Evolutionary conservation across 1,140 invertebrate genomes (phyloP).

Genomic region (Drosophila bifasciata): DNA sequence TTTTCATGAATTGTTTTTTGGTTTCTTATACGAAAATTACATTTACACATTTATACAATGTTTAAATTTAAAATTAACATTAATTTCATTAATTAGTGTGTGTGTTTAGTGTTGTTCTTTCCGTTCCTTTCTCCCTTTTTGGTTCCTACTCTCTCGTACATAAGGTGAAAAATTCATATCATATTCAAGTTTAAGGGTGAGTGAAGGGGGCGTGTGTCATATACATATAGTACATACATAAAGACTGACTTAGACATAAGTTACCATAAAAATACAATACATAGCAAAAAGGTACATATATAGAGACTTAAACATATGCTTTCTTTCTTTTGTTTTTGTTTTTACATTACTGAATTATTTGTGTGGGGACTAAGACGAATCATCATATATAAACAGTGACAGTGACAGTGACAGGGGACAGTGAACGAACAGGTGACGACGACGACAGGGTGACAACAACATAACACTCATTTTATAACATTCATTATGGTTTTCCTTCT

Average conservation of each 20-base stretch:
- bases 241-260: slow-evolving; percentile 34
- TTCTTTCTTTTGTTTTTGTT: slow-evolving; percentile 6
- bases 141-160: slow-evolving; percentile 11
- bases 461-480: slow-evolving; percentile 57
- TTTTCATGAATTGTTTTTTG: slow-evolving; percentile 32
- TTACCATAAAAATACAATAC: slow-evolving; percentile 64
- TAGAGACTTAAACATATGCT: slow-evolving; percentile 53
- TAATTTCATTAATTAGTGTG: slow-evolving; percentile 24
- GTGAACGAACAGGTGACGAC: slow-evolving; percentile 61
- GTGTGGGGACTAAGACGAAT: slow-evolving; percentile 49
- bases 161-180: slow-evolving; percentile 41
- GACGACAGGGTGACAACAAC: slow-evolving; percentile 71
- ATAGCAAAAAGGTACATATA: slow-evolving; percentile 73
- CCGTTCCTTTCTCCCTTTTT: not conserved
- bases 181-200: slow-evolving; percentile 15
- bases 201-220: slow-evolving; percentile 15
- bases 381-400: slow-evolving; percentile 50
- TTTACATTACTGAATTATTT: slow-evolving; percentile 17
- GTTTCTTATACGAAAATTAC: slow-evolving; percentile 54
- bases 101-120: slow-evolving; percentile 28
- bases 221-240: slow-evolving; percentile 27
- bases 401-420: slow-evolving; percentile 41
- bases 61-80: slow-evolving; percentile 54
- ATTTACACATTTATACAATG: slow-evolving; percentile 70
- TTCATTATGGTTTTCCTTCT: slow-evolving; percentile 32